Conservation (phyloP, 2,888 invertebrate genomes). For the Drosophila lacicola region DNA sequence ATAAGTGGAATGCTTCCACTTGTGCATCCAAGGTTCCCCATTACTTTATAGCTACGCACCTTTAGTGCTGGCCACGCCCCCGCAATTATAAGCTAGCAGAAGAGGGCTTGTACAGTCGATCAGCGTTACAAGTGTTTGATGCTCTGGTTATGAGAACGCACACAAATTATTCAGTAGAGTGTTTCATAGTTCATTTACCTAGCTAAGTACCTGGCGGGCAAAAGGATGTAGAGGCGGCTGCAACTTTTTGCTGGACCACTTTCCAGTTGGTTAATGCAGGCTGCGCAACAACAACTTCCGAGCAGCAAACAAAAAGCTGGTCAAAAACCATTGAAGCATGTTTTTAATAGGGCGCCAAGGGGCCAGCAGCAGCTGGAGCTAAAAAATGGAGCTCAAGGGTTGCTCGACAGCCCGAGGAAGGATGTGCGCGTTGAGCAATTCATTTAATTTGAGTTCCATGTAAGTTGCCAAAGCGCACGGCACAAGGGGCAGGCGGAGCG, state of each 20-base stretch:
- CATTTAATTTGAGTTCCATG: constrained; percentile 78
- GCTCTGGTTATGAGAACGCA: constrained; percentile 46
- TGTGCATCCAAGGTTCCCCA: background rate
- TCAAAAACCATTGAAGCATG: constrained; percentile 77
- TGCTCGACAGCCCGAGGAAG: constrained; percentile 11
- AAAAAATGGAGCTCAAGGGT: background rate
- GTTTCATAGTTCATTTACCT: constrained; percentile 77
- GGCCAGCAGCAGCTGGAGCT: constrained; percentile 8
- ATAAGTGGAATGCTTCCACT: no score
- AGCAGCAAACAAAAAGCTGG: constrained; percentile 62
- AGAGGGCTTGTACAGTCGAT: constrained; percentile 28
- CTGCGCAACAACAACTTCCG: constrained; percentile 64
- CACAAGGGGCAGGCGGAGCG: constrained; percentile 1
- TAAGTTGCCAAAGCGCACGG: constrained; percentile 34
- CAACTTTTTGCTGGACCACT: constrained; percentile 48
- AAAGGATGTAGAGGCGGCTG: constrained; percentile 1
- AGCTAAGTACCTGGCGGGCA: constrained; percentile 39
- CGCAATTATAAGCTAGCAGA: background rate
- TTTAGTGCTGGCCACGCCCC: background rate
- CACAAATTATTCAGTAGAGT: constrained; percentile 67
- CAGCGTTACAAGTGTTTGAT: constrained; percentile 36
- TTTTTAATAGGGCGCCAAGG: constrained; percentile 65
- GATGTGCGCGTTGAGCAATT: constrained; percentile 64
- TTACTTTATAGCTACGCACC: background rate
- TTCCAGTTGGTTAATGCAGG: constrained; percentile 47